Evolutionary conservation across 2,113 vertebrate species (phyloP), one percentile per base, ranked within the genome.

Genomic region (Nycticorax nycticorax): DNA sequence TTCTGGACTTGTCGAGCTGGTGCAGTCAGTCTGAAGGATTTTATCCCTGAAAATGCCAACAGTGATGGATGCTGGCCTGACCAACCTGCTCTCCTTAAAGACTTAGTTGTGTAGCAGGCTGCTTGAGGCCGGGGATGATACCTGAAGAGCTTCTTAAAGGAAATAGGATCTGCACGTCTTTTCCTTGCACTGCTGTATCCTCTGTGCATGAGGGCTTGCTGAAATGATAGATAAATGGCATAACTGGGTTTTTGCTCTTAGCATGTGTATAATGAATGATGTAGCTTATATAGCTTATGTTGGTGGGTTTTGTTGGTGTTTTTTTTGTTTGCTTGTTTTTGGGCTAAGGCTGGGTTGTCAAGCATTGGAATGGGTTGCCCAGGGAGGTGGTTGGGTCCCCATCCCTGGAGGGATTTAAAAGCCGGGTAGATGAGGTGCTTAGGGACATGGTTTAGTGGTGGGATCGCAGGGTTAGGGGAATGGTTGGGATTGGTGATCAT

Each of bases 191-290:
- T 72, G 37, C 17, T 39, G 56, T 28, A 53, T 16, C 21, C 20
- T 56, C 21, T 56, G 13, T 33, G 39, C 8, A 0, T 8, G 17
- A 63, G 23, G 37, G 3, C 14, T 73, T 13, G 20, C 14, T 47
- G 69, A 71, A 52, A 28, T 14, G 43, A 28, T 11, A 13, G 53
- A 12, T 33, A 18, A 43, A 23, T 2, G 27, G 1, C 3, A 19
- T 21, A 22, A 22, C 12, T n/a, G 30, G 30, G 4, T 8, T 72
- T 91, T 72, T 63, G 15, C 17, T 77, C 57, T 41, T 20, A 27
- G 18, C 4, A 4, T 2, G 4, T 12, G 2, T 28, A 3, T 19
- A 55, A 39, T 1, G 4, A 33, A 24, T 13, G 4, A 4, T 9
- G 14, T 16, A 37, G 13, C 4, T n/a, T 15, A 13, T 5, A 4